These are phyloP conservation scores for Perizoma affinitatum DNA, from an alignment of 2,888 invertebrate species.

Conservation along the genomic window DNA sequence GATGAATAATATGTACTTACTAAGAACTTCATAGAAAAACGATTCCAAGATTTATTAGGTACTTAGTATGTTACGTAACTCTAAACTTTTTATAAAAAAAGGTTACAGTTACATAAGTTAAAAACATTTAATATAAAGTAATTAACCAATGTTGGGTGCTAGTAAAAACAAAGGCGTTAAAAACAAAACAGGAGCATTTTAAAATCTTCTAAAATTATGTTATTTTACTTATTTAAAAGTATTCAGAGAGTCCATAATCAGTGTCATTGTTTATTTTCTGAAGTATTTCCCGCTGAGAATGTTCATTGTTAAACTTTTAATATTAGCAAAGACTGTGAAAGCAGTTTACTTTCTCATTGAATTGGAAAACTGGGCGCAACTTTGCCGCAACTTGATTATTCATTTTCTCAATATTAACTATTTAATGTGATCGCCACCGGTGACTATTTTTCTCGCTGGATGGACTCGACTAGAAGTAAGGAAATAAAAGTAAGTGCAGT, in stretches of 20 bases:
- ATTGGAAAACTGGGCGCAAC: conserved; percentile 22
- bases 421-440: conserved; percentile 13
- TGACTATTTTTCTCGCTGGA: conserved; percentile 10
- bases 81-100: too few relatives aligned
- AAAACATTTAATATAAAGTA: too few relatives aligned
- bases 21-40: too few relatives aligned
- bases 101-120: too few relatives aligned
- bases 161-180: too few relatives aligned
- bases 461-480: conserved; percentile 3
- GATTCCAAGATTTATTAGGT: too few relatives aligned
- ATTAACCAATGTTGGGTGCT: too few relatives aligned
- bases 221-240: conserved; percentile 6
- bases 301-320: conserved; percentile 28
- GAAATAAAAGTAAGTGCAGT: conserved; percentile 2
- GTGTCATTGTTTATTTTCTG: conserved; percentile 22
- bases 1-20: too few relatives aligned
- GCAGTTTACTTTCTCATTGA: conserved; percentile 25
- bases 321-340: conserved; percentile 22
- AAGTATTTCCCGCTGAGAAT: conserved; percentile 16
- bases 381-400: conserved; percentile 18
- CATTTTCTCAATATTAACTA: conserved; percentile 17
- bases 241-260: conserved; percentile 13
- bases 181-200: too few relatives aligned
- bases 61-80: too few relatives aligned
- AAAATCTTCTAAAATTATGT: conserved; percentile 1